Percentiles rank a stretch among this genome's conserved stretches.
Evolutionary conservation across 2,888 invertebrate species (phyloP).

Genomic region (Oscheius sp.): DNA sequence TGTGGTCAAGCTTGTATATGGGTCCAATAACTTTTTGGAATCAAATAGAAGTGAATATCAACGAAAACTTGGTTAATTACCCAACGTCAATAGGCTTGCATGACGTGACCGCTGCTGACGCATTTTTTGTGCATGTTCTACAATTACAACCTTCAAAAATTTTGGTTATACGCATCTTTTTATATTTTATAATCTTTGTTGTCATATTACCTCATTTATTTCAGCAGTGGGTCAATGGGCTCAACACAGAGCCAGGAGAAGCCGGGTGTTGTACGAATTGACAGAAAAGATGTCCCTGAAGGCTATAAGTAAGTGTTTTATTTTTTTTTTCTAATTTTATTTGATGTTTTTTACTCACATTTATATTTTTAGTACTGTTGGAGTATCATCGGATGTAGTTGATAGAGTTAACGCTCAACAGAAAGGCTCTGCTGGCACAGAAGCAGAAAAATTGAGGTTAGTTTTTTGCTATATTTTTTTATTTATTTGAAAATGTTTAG

Average conservation of each 20-base stretch:
- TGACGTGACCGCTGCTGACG: conserved; percentile 13
- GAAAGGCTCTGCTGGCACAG: conserved; percentile 27
- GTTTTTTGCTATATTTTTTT: neutral
- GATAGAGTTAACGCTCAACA: conserved; percentile 54
- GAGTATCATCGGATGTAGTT: conserved; percentile 67
- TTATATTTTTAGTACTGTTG: conserved; percentile 51
- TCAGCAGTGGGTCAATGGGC: conserved; percentile 51
- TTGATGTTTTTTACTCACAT: neutral
- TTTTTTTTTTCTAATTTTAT: no score
- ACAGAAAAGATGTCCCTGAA: conserved; percentile 67
- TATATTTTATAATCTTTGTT: no score
- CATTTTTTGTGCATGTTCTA: conserved; percentile 10
- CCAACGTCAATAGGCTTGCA: neutral
- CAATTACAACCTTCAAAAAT: neutral
- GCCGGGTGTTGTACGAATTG: conserved; percentile 61
- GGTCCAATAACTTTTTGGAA: no score
- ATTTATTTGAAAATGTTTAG: conserved; percentile 43
- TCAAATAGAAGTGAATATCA: conserved; percentile 33
- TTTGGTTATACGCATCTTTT: neutral
- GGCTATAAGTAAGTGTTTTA: conserved; percentile 59
- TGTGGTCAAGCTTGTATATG: no score
- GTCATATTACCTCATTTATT: neutral
- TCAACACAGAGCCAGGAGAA: conserved; percentile 56
- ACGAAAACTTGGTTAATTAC: conserved; percentile 20
- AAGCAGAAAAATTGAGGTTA: conserved; percentile 43